These are phyloP conservation scores for Brachypodius melanocephalos DNA, from an alignment of 2,113 vertebrate genomes.

Conservation along the genomic window DNA sequence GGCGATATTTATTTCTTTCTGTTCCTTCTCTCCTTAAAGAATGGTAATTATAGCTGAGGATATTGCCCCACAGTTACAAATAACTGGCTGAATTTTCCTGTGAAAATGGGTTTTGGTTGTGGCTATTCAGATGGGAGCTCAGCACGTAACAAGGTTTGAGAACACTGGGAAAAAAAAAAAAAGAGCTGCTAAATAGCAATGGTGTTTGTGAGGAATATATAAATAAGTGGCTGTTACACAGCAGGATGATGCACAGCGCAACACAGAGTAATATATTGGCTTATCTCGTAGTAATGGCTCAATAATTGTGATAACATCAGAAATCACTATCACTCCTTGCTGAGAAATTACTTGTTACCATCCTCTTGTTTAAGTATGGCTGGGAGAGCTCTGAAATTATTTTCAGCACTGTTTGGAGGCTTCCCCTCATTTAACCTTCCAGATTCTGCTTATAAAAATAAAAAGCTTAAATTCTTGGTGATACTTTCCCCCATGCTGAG, in stretches of 20 bases:
- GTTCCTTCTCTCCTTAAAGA: not conserved
- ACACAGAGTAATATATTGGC: constrained; percentile 43
- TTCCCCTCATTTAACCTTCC: constrained; percentile 43
- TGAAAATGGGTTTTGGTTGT: not conserved
- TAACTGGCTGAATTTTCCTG: not conserved
- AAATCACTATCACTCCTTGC: constrained; percentile 64
- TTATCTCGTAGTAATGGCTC: constrained; percentile 63
- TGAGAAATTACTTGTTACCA: constrained; percentile 64
- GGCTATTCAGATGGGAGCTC: constrained; percentile 20
- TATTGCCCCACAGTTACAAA: not conserved
- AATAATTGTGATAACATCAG: constrained; percentile 74
- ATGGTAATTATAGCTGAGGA: not conserved
- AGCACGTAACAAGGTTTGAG: constrained; percentile 38
- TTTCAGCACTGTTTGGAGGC: constrained; percentile 22
- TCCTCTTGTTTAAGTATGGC: constrained; percentile 69
- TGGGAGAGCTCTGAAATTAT: constrained; percentile 63
- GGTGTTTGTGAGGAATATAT: constrained; percentile 41
- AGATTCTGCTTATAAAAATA: not conserved
- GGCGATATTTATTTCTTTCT: not conserved
- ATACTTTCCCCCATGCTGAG: not conserved
- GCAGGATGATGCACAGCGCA: constrained; percentile 61
- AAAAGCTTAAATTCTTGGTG: not conserved
- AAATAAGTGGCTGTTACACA: constrained; percentile 60
- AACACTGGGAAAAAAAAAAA: constrained; percentile 24
- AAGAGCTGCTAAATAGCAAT: constrained; percentile 47